Conservation (phyloP, 1,140 invertebrate genomes). For the Mizuhopecten yessoensis region DNA sequence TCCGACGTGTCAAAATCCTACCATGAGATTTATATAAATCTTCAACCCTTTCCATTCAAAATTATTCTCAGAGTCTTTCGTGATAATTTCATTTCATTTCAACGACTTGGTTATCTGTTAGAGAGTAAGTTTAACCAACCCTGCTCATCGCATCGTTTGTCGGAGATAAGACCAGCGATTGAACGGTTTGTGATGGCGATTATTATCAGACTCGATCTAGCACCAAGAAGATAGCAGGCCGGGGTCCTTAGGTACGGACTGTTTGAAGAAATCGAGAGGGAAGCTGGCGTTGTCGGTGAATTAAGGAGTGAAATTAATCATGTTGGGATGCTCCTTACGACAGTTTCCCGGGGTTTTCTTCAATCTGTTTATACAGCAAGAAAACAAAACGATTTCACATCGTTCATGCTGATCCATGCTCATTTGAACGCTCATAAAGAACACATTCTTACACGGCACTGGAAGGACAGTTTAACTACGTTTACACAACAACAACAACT, state of each 20-base stretch:
- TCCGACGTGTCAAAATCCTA: background rate
- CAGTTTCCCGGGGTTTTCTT: background rate
- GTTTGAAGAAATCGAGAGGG: conserved; percentile 17
- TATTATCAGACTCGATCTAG: background rate
- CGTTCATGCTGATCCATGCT: background rate
- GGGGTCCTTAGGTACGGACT: conserved; percentile 9
- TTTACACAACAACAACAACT: background rate
- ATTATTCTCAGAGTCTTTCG: background rate
- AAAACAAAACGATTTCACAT: background rate
- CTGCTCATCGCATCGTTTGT: conserved; percentile 22
- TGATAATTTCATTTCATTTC: conserved; percentile 34
- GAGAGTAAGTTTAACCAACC: background rate
- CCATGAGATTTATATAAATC: background rate
- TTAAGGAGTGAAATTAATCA: conserved; percentile 23
- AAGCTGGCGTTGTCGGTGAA: background rate
- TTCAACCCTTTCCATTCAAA: conserved; percentile 2
- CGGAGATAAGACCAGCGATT: conserved; percentile 12
- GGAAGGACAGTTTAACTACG: background rate
- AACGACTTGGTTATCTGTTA: background rate
- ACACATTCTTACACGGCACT: too few relatives aligned
- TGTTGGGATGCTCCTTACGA: background rate
- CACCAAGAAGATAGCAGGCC: background rate
- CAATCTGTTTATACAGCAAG: background rate
- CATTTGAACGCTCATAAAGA: too few relatives aligned
- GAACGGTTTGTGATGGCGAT: conserved; percentile 30